Percentiles rank a stretch among this genome's conserved stretches.
Conservation (phyloP, 1,140 invertebrate species). For the Phymorhynchus buccinoides region DNA sequence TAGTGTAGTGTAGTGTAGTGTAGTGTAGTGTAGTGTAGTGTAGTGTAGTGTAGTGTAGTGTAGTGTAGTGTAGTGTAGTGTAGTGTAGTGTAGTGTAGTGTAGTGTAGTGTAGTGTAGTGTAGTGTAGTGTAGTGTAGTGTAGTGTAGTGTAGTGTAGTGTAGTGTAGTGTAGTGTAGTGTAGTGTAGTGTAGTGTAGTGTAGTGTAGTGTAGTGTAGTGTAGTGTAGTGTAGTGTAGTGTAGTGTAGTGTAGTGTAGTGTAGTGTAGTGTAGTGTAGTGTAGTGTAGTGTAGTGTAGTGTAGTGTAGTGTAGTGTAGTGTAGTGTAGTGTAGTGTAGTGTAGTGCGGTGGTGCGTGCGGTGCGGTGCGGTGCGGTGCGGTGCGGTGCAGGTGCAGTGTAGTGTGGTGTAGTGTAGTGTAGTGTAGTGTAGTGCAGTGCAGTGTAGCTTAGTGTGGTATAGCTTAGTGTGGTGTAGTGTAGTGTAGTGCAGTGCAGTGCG, state of each 20-base stretch:
- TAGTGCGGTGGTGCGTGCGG: too few species aligned
- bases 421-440: constrained; percentile 43
- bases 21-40: constrained; percentile 54
- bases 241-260: too few species aligned
- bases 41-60: constrained; percentile 55
- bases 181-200: too few species aligned
- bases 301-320: constrained; percentile 9
- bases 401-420: constrained; percentile 36
- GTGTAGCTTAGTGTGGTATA: neutral
- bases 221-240: too few species aligned
- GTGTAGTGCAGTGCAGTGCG: too few species aligned
- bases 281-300: constrained; percentile 34
- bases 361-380: constrained; percentile 11
- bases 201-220: too few species aligned
- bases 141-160: constrained; percentile 30
- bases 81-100: constrained; percentile 49
- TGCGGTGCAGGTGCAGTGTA: constrained; percentile 45
- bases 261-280: constrained; percentile 5
- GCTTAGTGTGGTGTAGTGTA: too few species aligned
- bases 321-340: too few species aligned
- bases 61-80: constrained; percentile 49
- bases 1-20: constrained; percentile 19
- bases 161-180: too few species aligned
- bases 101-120: constrained; percentile 39
- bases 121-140: neutral